Evolutionary conservation across 1,140 invertebrate species (phyloP).

Genomic region (Triops cancriformis): DNA sequence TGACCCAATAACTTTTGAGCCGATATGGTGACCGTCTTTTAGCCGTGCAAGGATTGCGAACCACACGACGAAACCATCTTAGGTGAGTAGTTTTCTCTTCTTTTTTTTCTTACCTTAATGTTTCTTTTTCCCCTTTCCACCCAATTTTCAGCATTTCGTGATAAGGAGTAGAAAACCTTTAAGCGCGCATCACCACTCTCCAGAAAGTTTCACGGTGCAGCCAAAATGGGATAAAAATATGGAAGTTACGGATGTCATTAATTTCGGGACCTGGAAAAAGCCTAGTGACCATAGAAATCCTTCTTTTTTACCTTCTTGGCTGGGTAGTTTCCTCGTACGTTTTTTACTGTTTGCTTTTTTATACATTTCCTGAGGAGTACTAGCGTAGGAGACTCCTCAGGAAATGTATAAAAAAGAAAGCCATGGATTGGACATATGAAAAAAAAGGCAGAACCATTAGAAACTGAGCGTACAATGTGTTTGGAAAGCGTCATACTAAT

Average conservation of each 20-base stretch:
- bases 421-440: neutral
- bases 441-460: neutral
- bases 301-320: neutral
- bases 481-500: neutral
- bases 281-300: neutral
- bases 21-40: conserved; percentile 4
- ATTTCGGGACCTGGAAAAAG: neutral
- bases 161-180: neutral
- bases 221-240: neutral
- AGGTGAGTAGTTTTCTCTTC: neutral
- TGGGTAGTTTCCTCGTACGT: neutral
- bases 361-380: neutral
- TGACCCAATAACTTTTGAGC: conserved; percentile 1
- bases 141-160: neutral
- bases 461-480: neutral
- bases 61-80: neutral
- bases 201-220: neutral
- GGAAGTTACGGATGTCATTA: neutral
- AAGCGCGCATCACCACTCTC: too few species aligned
- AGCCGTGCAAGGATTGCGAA: neutral
- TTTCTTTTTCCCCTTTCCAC: neutral
- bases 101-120: neutral
- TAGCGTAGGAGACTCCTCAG: too few species aligned
- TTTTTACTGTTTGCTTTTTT: neutral
- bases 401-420: too few species aligned